phyloP scores from a whole-genome alignment of 2,797 vertebrate species.

The Malacoctenus gilli region DNA sequence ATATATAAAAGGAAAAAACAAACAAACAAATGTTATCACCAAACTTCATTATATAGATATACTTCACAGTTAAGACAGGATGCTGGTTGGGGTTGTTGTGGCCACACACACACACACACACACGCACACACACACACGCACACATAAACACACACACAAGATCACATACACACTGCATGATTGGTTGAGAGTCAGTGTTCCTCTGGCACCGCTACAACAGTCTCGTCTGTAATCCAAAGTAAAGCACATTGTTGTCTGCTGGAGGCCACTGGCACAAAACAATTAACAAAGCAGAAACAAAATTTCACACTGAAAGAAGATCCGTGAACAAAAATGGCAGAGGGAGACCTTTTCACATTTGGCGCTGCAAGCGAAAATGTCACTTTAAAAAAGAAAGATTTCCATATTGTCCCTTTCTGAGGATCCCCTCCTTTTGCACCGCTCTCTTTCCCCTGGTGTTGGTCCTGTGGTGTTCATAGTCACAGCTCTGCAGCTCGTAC shows the following conservation, averaged over 20 bases:
- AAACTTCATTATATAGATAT: slow-evolving; percentile 51
- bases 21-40: slow-evolving; percentile 37
- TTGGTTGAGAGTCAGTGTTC: slow-evolving; percentile 53
- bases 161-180: slow-evolving; percentile 47
- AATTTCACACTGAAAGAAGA: slow-evolving; percentile 60
- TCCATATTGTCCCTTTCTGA: slow-evolving; percentile 43
- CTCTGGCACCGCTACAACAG: slow-evolving; percentile 59
- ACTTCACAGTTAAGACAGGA: slow-evolving; percentile 75
- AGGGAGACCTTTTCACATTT: slow-evolving; percentile 64
- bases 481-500: slow-evolving; percentile 40
- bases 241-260: slow-evolving; percentile 68
- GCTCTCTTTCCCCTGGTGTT: slow-evolving; percentile 33
- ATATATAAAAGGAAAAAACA: slow-evolving; percentile 43
- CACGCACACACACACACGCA: slow-evolving; percentile 21
- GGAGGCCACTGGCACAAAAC: slow-evolving; percentile 59
- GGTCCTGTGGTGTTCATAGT: slow-evolving; percentile 51
- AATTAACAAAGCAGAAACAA: slow-evolving; percentile 48
- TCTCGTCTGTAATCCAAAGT: slow-evolving; percentile 60
- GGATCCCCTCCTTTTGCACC: slow-evolving; percentile 47
- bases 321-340: slow-evolving; percentile 48
- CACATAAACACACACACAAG: slow-evolving; percentile 23
- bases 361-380: slow-evolving; percentile 56
- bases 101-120: slow-evolving; percentile 24
- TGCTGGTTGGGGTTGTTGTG: slow-evolving; percentile 67
- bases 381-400: slow-evolving; percentile 19